These are phyloP conservation scores for Trogon surrucura DNA, from an alignment of 2,113 vertebrate genomes.

Conservation along the genomic window DNA sequence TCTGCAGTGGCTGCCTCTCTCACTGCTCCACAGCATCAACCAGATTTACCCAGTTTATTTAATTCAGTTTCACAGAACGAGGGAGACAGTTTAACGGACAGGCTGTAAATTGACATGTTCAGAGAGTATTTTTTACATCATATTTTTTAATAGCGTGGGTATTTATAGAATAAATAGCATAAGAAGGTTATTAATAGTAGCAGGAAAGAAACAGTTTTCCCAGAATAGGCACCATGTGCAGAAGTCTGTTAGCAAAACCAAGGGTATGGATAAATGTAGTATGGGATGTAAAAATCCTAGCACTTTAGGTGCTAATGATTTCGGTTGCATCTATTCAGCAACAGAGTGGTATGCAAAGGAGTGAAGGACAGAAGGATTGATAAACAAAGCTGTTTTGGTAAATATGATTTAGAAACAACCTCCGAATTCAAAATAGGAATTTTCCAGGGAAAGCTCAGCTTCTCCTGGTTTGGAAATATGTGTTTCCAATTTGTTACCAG, in stretches of 20 bases:
- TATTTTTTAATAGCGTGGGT: neutral
- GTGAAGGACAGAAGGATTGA: neutral
- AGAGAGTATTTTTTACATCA: neutral
- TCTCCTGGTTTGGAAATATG: neutral
- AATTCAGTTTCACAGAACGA: neutral
- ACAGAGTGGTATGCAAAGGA: neutral
- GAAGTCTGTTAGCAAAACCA: neutral
- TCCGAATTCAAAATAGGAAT: neutral
- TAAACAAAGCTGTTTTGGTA: neutral
- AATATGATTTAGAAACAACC: neutral
- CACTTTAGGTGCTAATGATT: neutral
- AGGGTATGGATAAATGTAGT: neutral
- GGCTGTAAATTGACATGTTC: neutral
- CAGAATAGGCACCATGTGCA: neutral
- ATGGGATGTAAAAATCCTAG: neutral
- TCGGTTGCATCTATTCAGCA: neutral
- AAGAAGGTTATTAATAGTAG: slow-evolving; percentile 20
- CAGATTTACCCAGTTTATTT: neutral
- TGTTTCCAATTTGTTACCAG: neutral
- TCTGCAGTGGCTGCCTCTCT: neutral
- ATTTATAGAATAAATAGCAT: slow-evolving; percentile 3
- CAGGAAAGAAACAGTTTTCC: neutral
- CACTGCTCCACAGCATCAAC: neutral
- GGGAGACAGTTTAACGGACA: neutral
- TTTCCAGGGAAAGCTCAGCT: neutral